phyloP scores from a whole-genome alignment of 2,797 vertebrate species.

The Buceros bicornis region DNA sequence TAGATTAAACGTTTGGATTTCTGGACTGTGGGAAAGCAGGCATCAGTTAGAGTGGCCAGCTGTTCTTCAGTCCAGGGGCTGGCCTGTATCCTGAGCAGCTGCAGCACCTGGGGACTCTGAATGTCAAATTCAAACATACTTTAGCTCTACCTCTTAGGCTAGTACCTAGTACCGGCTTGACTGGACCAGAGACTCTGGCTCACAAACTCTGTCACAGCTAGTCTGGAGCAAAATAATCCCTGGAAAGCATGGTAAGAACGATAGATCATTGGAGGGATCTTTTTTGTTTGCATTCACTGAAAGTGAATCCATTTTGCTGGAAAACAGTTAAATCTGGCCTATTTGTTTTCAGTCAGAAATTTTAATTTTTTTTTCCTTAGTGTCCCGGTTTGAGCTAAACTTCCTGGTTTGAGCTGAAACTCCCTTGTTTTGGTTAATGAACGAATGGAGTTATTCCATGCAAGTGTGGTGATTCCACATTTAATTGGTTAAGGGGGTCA shows the following conservation, averaged over 20 bases:
- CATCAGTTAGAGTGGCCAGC: neutral
- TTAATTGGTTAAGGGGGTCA: too few relatives aligned
- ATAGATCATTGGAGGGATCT: neutral
- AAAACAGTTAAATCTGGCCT: neutral
- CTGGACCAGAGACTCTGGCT: neutral
- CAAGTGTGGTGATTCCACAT: too few relatives aligned
- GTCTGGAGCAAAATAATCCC: neutral
- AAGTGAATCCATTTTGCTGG: neutral
- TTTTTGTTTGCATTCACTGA: neutral
- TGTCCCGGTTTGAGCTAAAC: too few relatives aligned
- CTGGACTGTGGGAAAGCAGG: neutral
- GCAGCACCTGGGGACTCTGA: neutral
- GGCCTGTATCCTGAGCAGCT: neutral
- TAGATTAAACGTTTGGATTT: neutral
- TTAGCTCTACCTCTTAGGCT: neutral
- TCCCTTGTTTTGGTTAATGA: too few relatives aligned
- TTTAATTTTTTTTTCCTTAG: neutral
- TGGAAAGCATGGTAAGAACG: neutral
- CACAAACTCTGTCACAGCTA: neutral
- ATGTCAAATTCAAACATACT: neutral
- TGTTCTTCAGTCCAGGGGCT: neutral
- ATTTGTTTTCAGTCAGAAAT: neutral
- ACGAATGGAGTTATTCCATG: too few relatives aligned
- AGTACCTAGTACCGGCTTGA: neutral
- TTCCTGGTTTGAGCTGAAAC: too few relatives aligned